These are phyloP conservation scores for Drosophila lutescens DNA, from an alignment of 2,888 invertebrate species.

Conservation along the genomic window DNA sequence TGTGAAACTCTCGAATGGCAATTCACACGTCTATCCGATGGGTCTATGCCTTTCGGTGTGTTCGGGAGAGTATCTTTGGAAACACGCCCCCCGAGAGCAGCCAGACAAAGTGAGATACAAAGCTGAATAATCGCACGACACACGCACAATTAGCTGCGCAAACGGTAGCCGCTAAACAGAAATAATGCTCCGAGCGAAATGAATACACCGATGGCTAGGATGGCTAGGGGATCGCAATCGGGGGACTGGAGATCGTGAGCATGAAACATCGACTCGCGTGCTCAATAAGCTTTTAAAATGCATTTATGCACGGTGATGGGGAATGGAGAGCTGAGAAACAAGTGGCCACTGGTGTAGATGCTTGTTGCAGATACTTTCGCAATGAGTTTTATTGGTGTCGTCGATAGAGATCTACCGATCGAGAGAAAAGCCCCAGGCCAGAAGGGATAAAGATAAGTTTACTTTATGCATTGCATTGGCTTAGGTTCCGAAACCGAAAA, in stretches of 20 bases:
- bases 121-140: constrained; percentile 59
- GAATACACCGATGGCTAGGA: constrained; percentile 17
- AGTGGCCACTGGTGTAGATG: constrained; percentile 52
- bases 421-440: neutral
- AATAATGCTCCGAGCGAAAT: constrained; percentile 42
- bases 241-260: constrained; percentile 33
- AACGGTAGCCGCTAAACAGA: constrained; percentile 46
- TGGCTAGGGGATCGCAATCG: neutral
- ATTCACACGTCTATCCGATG: constrained; percentile 55
- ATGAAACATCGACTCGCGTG: constrained; percentile 42
- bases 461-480: neutral
- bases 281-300: constrained; percentile 62
- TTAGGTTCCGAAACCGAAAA: neutral
- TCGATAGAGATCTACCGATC: constrained; percentile 66
- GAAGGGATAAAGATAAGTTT: neutral
- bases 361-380: constrained; percentile 75
- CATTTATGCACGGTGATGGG: constrained; percentile 62
- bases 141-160: constrained; percentile 63
- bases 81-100: constrained; percentile 70
- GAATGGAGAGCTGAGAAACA: constrained; percentile 29
- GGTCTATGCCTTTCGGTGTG: constrained; percentile 20
- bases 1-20: constrained; percentile 40
- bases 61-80: constrained; percentile 33
- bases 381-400: constrained; percentile 82
- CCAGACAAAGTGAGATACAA: constrained; percentile 71